Base-by-base conservation (phyloP, 1,140 invertebrate genomes). In the Ptiloglossa arizonensis region DNA sequence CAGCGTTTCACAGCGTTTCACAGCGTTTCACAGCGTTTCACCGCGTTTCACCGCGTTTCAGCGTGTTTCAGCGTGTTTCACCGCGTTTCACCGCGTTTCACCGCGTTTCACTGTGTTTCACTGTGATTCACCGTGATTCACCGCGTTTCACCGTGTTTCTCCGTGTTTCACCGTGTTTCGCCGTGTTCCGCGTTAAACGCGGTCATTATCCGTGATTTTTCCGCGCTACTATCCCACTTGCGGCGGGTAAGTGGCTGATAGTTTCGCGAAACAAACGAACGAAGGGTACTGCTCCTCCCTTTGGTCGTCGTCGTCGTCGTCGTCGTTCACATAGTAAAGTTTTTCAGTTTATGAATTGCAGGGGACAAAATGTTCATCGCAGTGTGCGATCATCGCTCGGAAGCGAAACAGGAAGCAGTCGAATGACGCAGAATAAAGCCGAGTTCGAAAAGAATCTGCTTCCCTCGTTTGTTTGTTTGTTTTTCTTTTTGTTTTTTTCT, bases 311-410 rank as follows among this genome's bases (percentile, higher is more conserved):
- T n/a, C n/a, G n/a, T n/a, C n/a, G n/a, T n/a, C n/a, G n/a, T n/a
- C 73, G 29, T n/a, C 29, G 57, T 69, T 54, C 54, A 52, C 46
- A 41, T 50, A 38, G 50, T 27, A 41, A 41, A 38, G 22, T 54
- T 73, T 72, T 74, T 57, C 62, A 59, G 60, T 38, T 79, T 63
- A 73, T 66, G 71, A 74, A 64, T 74, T 56, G 76, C 59, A 63
- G 73, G 50, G 32, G 70, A 79, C 77, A 79, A 79, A 79, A 79
- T 74, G 77, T 74, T 79, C 77, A 79, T 66, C 62, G n/a, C 70
- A 54, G 22, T 59, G 77, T 67, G 35, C 69, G 41, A 77, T 70
- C 66, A 77, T 77, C 67, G 74, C 41, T 60, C 60, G 60, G 71
- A 79, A 74, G 69, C 74, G 77, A 79, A 79, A 74, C 71, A 74